These are phyloP conservation scores for Sphyrna mokarran DNA, from an alignment of 2,113 vertebrate genomes.

Conservation along the genomic window DNA sequence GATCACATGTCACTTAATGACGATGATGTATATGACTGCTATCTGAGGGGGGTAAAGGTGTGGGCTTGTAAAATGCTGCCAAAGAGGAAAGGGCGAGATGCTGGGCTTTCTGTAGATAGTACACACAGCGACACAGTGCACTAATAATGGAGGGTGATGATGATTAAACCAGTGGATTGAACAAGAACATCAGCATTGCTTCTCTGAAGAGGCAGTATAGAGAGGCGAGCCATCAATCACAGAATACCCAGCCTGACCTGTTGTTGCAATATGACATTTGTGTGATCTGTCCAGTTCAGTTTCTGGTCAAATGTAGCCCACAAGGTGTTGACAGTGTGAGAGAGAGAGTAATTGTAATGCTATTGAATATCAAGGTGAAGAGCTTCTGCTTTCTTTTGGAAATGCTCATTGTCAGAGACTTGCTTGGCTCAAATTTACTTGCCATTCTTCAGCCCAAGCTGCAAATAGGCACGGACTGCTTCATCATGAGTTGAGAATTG, in stretches of 20 bases:
- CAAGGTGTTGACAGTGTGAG: background rate
- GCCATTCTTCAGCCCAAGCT: background rate
- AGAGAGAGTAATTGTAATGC: background rate
- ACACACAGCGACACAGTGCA: too few relatives aligned
- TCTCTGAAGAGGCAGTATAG: background rate
- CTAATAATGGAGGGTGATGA: too few relatives aligned
- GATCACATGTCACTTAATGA: background rate
- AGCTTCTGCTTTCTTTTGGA: background rate
- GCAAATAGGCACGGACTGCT: background rate
- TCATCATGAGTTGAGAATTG: background rate
- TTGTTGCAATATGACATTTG: background rate
- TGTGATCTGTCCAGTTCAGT: background rate
- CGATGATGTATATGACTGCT: background rate
- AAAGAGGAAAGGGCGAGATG: too few relatives aligned
- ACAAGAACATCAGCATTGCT: background rate
- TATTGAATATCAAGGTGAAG: background rate
- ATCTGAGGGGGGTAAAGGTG: background rate
- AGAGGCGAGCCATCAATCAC: background rate
- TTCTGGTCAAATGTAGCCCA: background rate
- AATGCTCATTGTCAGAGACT: background rate
- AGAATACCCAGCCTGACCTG: background rate
- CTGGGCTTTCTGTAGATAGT: too few relatives aligned
- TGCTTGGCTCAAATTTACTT: background rate
- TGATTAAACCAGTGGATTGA: too few relatives aligned
- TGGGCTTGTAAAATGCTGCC: too few relatives aligned